These are phyloP conservation scores for Lophius americanus DNA, from an alignment of 2,797 vertebrate species.

Conservation along the genomic window DNA sequence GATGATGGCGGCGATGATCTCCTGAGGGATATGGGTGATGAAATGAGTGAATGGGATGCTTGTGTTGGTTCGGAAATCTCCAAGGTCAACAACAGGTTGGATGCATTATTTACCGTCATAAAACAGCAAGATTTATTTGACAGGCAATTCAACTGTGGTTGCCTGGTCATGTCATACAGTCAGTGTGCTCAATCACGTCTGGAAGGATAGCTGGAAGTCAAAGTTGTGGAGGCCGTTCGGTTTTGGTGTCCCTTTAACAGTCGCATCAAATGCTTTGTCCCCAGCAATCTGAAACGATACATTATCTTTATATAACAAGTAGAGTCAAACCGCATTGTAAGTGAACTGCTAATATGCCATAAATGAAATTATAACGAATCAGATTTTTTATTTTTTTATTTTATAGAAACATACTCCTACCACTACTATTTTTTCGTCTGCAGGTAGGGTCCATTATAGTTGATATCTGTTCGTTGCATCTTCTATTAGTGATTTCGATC, in stretches of 20 bases:
- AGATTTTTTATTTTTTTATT: too few relatives aligned
- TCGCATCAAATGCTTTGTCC: too few relatives aligned
- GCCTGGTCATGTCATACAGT: slow-evolving; percentile 45
- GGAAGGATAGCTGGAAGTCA: neutral
- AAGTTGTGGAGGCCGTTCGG: neutral
- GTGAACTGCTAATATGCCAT: too few relatives aligned
- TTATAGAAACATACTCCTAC: too few relatives aligned
- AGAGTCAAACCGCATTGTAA: too few relatives aligned
- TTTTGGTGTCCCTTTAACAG: neutral
- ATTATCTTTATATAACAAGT: too few relatives aligned
- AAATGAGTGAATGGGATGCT: slow-evolving; percentile 2
- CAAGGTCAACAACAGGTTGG: slow-evolving; percentile 56
- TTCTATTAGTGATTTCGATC: too few relatives aligned
- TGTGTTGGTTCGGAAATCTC: neutral
- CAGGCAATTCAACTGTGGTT: slow-evolving; percentile 41
- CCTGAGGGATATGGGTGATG: slow-evolving; percentile 16
- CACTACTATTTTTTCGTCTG: too few relatives aligned
- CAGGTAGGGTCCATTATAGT: too few relatives aligned
- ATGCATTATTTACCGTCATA: slow-evolving; percentile 34
- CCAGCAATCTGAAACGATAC: too few relatives aligned
- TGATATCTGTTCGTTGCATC: too few relatives aligned
- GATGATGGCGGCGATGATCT: slow-evolving; percentile 27
- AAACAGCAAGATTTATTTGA: slow-evolving; percentile 50
- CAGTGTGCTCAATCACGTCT: slow-evolving; percentile 27
- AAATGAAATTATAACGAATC: too few relatives aligned